These are phyloP conservation scores for Tetrax tetrax DNA, from an alignment of 2,113 vertebrate species.

Conservation along the genomic window DNA sequence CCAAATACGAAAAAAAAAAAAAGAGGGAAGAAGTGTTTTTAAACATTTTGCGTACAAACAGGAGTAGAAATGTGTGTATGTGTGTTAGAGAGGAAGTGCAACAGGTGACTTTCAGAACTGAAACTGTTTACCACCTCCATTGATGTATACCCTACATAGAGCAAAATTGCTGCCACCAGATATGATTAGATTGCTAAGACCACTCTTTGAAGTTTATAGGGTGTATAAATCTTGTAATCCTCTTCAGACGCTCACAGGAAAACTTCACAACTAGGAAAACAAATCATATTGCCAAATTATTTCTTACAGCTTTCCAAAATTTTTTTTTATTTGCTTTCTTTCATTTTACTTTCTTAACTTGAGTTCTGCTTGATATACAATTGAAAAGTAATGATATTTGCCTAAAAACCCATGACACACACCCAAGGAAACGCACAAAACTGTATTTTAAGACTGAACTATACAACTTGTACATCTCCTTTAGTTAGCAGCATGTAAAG, in stretches of 20 bases:
- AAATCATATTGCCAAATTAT: background rate
- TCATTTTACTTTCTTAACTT: background rate
- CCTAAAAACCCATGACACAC: background rate
- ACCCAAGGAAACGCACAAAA: background rate
- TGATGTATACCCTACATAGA: background rate
- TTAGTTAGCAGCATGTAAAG: background rate
- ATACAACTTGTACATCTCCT: background rate
- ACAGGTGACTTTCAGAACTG: background rate
- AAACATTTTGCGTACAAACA: background rate
- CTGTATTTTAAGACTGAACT: background rate
- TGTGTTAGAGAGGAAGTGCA: background rate
- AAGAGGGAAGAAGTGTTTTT: rapidly evolving
- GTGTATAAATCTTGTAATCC: background rate
- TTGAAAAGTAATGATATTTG: background rate
- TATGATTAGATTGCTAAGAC: rapidly evolving
- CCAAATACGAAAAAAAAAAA: background rate
- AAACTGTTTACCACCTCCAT: background rate
- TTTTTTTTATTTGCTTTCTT: background rate
- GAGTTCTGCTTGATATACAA: background rate
- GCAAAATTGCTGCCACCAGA: background rate
- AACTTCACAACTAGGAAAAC: background rate
- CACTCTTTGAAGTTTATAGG: background rate
- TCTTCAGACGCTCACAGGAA: background rate
- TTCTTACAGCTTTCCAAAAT: background rate
- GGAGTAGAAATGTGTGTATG: background rate